phyloP scores from a whole-genome alignment of 2,888 invertebrate genomes.

The Heliconius cydno region DNA sequence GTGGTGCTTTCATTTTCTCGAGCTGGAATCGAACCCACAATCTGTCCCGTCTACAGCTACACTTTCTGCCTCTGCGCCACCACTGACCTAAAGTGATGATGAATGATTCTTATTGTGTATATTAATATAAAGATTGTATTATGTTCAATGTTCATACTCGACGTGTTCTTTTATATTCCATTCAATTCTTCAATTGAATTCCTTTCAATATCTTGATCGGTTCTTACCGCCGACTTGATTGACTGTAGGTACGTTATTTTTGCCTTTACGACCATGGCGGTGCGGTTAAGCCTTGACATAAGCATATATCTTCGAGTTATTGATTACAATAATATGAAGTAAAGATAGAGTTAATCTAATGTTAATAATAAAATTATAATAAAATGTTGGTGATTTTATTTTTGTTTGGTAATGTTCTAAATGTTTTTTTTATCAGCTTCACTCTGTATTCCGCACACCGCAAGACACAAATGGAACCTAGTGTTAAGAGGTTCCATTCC shows the following conservation, averaged over 20 bases:
- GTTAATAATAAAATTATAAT: not conserved
- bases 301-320: constrained; percentile 7
- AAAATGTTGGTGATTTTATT: not conserved
- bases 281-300: constrained; percentile 18
- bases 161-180: constrained; percentile 43
- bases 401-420: not conserved
- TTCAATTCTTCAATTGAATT: constrained; percentile 45
- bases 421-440: too few species aligned
- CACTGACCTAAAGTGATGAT: too few species aligned
- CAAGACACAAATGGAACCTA: too few species aligned
- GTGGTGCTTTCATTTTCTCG: too few species aligned
- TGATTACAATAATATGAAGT: not conserved
- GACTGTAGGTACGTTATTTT: constrained; percentile 30
- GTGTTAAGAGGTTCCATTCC: too few species aligned
- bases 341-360: not conserved
- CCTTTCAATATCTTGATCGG: constrained; percentile 44
- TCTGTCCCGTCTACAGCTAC: too few species aligned
- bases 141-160: constrained; percentile 36
- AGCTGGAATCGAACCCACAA: too few species aligned
- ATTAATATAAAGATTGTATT: constrained; percentile 53
- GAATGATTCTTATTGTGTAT: constrained; percentile 70
- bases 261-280: constrained; percentile 32
- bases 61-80: too few species aligned
- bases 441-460: too few species aligned
- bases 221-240: constrained; percentile 40